Percentiles rank a stretch among this genome's conserved stretches.
phyloP scores from a whole-genome alignment of 2,797 vertebrate species.

The Halcyon smyrnensis region DNA sequence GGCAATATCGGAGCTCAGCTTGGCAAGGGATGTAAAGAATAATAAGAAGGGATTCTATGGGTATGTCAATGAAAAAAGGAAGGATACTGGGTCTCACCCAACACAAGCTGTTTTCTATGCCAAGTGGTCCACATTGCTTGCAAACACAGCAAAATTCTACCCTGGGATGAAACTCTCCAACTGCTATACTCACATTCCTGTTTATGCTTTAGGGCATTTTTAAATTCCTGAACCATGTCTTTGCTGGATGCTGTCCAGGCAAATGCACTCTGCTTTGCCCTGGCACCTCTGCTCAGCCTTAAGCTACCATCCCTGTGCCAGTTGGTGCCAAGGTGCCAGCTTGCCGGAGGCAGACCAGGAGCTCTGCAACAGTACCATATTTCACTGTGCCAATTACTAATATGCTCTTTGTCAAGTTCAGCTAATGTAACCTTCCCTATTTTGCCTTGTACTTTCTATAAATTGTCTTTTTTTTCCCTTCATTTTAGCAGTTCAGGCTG shows the following conservation, averaged over 20 bases:
- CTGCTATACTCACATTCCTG: not conserved
- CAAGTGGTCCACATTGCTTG: fast-evolving
- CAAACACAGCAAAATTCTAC: not conserved
- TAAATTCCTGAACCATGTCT: fast-evolving
- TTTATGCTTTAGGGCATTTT: not conserved
- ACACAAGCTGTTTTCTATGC: fast-evolving
- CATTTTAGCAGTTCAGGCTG: not conserved
- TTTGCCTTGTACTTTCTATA: not conserved
- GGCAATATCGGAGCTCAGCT: too few relatives aligned
- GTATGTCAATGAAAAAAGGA: too few relatives aligned
- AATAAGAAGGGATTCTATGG: too few relatives aligned
- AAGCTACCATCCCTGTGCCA: fast-evolving
- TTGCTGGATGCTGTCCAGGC: not conserved
- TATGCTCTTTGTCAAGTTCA: not conserved
- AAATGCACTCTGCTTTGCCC: not conserved
- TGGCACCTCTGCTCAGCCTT: not conserved
- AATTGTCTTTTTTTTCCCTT: not conserved
- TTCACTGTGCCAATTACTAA: fast-evolving
- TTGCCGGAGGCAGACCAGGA: fast-evolving
- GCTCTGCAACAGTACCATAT: fast-evolving
- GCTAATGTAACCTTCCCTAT: not conserved
- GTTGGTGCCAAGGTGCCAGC: fast-evolving
- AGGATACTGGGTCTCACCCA: not conserved
- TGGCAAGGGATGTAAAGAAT: too few relatives aligned
- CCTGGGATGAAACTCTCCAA: not conserved